Evolutionary conservation across 35 echinoderm and acorn worm genomes (phyloP).

Genomic region (Lytechinus variegatus): DNA sequence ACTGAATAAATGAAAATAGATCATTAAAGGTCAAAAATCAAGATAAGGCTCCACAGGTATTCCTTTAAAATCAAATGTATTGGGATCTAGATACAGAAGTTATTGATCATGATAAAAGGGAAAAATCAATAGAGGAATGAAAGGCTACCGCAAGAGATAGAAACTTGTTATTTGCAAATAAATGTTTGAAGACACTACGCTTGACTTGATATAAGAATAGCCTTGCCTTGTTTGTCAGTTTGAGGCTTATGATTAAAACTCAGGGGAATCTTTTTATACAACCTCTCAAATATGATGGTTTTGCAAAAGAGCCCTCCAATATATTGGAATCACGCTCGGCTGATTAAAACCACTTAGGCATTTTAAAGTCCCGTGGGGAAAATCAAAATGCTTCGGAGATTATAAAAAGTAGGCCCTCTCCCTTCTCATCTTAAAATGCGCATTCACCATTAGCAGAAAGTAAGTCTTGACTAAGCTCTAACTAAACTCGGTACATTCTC

Average conservation of each 20-base stretch:
- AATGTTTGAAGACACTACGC: neutral
- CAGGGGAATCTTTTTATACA: neutral
- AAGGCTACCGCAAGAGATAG: neutral
- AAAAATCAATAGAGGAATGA: neutral
- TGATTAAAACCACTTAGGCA: constrained; percentile 18
- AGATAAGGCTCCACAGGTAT: neutral
- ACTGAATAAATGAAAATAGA: neutral
- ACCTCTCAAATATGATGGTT: neutral
- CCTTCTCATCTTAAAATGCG: constrained; percentile 2
- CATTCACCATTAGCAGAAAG: neutral
- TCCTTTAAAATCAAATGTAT: neutral
- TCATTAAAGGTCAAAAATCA: neutral
- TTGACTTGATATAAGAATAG: neutral
- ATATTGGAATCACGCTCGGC: constrained; percentile 9
- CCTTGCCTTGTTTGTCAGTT: neutral
- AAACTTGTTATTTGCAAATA: neutral
- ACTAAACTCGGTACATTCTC: neutral
- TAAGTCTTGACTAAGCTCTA: neutral
- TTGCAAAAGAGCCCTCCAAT: neutral
- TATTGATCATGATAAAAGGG: neutral
- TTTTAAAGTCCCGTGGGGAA: neutral
- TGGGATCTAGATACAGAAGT: neutral
- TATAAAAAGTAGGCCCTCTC: neutral
- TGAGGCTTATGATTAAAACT: neutral
- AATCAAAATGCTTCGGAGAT: constrained; percentile 4